Percentiles rank a stretch among this genome's conserved stretches.
phyloP scores from a whole-genome alignment of 2,797 vertebrate species.

The Syngnathus rostellatus region DNA sequence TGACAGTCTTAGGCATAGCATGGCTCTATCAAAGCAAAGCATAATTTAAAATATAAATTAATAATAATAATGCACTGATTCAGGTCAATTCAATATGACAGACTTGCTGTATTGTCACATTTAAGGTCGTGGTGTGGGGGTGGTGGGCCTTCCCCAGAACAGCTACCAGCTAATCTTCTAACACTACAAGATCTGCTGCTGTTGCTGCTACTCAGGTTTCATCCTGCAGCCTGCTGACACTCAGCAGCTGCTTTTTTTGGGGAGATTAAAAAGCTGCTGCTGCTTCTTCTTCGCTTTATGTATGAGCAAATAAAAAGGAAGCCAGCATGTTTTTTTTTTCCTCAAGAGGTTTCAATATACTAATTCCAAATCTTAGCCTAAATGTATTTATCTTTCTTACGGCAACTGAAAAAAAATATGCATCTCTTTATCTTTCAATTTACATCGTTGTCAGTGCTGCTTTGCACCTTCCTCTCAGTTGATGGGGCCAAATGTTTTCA shows the following conservation, averaged over 20 bases:
- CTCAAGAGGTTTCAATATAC: background rate
- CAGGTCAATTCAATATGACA: background rate
- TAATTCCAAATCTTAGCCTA: constrained; percentile 5
- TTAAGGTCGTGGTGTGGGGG: background rate
- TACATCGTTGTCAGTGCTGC: constrained; percentile 12
- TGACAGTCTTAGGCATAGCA: background rate
- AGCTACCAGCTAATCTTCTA: constrained; percentile 12
- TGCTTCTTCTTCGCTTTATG: constrained; percentile 5
- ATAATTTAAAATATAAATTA: too few species aligned
- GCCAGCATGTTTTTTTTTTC: background rate
- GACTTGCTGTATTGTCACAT: background rate
- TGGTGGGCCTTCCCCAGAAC: background rate
- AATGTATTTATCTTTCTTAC: background rate
- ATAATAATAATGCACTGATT: background rate
- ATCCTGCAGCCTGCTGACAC: constrained; percentile 30
- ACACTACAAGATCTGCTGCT: constrained; percentile 22
- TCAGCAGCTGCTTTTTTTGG: constrained; percentile 48
- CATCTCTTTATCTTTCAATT: constrained; percentile 8
- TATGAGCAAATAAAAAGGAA: background rate
- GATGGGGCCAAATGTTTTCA: constrained; percentile 39
- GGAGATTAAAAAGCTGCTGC: constrained; percentile 46
- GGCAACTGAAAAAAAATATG: constrained; percentile 14
- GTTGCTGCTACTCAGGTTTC: constrained; percentile 49
- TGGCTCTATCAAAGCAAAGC: background rate
- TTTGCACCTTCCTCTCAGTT: constrained; percentile 15